Conservation (phyloP, 2,113 vertebrate genomes). For the Nerophis lumbriciformis region DNA sequence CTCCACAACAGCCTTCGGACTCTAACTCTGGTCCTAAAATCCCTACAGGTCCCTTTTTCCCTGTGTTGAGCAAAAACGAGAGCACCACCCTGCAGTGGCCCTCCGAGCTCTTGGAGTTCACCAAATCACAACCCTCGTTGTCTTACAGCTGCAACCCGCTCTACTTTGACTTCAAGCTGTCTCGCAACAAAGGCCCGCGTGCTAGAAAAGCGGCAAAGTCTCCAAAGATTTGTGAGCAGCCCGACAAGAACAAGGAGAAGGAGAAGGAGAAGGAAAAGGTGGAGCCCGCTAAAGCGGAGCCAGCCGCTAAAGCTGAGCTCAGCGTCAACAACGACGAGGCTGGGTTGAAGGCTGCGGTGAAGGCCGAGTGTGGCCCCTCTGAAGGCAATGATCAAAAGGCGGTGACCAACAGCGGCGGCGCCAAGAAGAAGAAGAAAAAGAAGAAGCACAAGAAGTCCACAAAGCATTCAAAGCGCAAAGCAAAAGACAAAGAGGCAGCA, state of each 20-base stretch:
- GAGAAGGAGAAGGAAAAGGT: conserved; percentile 47
- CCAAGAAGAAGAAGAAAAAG: conserved; percentile 85
- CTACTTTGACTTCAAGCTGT: conserved; percentile 97
- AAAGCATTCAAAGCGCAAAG: conserved; percentile 82
- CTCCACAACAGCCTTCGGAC: conserved; percentile 49
- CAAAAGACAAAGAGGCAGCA: conserved; percentile 70
- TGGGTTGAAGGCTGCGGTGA: conserved; percentile 26
- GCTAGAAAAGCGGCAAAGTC: conserved; percentile 58
- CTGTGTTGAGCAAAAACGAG: conserved; percentile 94
- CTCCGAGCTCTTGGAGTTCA: conserved; percentile 92
- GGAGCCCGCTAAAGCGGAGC: conserved; percentile 54
- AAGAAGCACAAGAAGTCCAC: conserved; percentile 97
- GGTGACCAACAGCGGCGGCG: conserved; percentile 49
- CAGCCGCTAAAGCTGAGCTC: conserved; percentile 25
- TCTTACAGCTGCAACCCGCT: conserved; percentile 98
- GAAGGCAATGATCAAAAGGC: conserved; percentile 57
- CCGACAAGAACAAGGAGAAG: conserved; percentile 31
- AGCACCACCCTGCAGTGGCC: conserved; percentile 97
- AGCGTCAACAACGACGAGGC: conserved; percentile 51
- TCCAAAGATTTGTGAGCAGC: conserved; percentile 47
- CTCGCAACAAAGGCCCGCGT: conserved; percentile 82
- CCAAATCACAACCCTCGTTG: conserved; percentile 85
- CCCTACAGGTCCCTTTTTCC: conserved; percentile 86
- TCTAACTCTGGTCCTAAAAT: conserved; percentile 78
- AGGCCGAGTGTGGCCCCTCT: conserved; percentile 36